phyloP scores from a whole-genome alignment of 2,797 vertebrate genomes.

The Hypotaenidia philippensis region DNA sequence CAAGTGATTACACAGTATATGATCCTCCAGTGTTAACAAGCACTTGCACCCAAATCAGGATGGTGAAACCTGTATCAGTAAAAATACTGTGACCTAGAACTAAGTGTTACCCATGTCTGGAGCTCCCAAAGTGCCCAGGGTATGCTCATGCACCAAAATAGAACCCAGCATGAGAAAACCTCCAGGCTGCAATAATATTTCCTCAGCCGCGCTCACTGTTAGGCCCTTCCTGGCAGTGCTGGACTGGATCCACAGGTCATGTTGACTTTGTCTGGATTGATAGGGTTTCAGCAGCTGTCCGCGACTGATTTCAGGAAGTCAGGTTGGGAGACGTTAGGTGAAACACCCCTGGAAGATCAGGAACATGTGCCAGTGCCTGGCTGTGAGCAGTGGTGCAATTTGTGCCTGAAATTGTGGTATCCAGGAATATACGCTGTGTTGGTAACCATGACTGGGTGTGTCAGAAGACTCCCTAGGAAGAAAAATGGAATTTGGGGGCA shows the following conservation, averaged over 20 bases:
- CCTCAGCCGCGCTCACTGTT: neutral
- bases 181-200: slow-evolving; percentile 54
- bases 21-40: neutral
- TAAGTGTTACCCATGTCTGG: neutral
- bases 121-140: neutral
- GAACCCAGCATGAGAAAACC: slow-evolving; percentile 32
- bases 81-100: neutral
- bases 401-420: neutral
- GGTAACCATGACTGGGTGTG: neutral
- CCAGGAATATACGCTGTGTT: neutral
- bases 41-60: neutral
- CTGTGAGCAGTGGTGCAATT: neutral
- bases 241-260: slow-evolving; percentile 18
- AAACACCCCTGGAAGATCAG: neutral
- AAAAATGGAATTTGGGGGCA: rapidly evolving
- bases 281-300: slow-evolving; percentile 44
- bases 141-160: slow-evolving; percentile 26
- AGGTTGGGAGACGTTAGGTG: slow-evolving; percentile 1
- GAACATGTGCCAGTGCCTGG: neutral
- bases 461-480: neutral
- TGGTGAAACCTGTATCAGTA: neutral
- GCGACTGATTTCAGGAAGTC: slow-evolving; percentile 26
- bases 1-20: neutral
- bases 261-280: slow-evolving; percentile 52
- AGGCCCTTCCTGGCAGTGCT: slow-evolving; percentile 47